phyloP scores from a whole-genome alignment of 2,797 vertebrate genomes.

The Gorsachius magnificus region DNA sequence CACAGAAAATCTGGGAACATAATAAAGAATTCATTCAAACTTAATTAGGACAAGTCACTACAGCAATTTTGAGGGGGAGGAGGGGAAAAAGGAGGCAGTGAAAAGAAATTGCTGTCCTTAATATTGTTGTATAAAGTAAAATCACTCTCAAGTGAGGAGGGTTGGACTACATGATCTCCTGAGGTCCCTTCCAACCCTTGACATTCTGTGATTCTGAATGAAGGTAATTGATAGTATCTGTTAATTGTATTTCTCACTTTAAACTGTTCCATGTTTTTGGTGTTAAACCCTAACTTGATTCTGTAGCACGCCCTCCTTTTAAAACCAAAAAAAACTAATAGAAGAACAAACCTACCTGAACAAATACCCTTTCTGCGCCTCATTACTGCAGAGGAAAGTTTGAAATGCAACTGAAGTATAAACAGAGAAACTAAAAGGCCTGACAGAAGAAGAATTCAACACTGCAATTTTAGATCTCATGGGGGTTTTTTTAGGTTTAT shows the following conservation, averaged over 20 bases:
- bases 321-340: neutral
- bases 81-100: neutral
- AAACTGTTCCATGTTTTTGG: neutral
- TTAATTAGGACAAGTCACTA: conserved; percentile 45
- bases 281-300: neutral
- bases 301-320: neutral
- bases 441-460: neutral
- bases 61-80: neutral
- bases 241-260: neutral
- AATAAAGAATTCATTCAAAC: neutral
- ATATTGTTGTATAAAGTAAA: neutral
- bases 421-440: neutral
- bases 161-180: too few relatives aligned
- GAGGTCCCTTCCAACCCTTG: too few relatives aligned
- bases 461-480: neutral
- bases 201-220: too few relatives aligned
- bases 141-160: neutral
- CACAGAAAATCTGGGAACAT: neutral
- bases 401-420: neutral
- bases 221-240: neutral
- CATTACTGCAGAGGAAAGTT: neutral
- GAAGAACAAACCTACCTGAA: neutral
- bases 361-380: neutral
- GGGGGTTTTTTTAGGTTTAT: accelerated
- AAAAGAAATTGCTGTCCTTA: neutral